Evolutionary conservation across 1,140 invertebrate genomes (phyloP).

Genomic region (Metopolophium dirhodum): DNA sequence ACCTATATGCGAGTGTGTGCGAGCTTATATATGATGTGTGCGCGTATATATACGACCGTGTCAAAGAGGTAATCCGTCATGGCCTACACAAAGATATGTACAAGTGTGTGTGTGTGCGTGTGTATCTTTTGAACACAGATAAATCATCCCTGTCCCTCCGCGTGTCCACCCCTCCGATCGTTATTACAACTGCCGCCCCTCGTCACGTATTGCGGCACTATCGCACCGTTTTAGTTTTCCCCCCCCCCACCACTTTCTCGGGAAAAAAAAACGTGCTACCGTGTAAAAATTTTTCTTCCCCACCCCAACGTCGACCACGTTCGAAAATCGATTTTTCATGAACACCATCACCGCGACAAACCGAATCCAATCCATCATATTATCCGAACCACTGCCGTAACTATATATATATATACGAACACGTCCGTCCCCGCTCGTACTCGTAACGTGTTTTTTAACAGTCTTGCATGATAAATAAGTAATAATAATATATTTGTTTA

Average conservation of each 20-base stretch:
- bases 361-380: constrained; percentile 48
- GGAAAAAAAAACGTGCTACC: neutral
- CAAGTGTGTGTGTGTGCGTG: neutral
- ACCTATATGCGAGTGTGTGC: neutral
- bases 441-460: constrained; percentile 8
- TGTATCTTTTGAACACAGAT: constrained; percentile 49
- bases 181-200: neutral
- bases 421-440: neutral
- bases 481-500: neutral
- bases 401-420: neutral
- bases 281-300: constrained; percentile 16
- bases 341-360: constrained; percentile 33
- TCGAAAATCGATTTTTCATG: constrained; percentile 47
- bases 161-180: neutral
- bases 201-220: neutral
- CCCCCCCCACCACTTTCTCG: too few relatives aligned
- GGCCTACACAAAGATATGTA: constrained; percentile 40
- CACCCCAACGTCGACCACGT: too few relatives aligned
- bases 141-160: constrained; percentile 46
- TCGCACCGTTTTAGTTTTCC: constrained; percentile 9
- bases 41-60: constrained; percentile 29
- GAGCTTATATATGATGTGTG: neutral
- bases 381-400: neutral
- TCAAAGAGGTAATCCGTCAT: constrained; percentile 55
- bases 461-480: neutral